Conservation (phyloP, 1,140 invertebrate genomes). For the Camponotus vicinus region DNA sequence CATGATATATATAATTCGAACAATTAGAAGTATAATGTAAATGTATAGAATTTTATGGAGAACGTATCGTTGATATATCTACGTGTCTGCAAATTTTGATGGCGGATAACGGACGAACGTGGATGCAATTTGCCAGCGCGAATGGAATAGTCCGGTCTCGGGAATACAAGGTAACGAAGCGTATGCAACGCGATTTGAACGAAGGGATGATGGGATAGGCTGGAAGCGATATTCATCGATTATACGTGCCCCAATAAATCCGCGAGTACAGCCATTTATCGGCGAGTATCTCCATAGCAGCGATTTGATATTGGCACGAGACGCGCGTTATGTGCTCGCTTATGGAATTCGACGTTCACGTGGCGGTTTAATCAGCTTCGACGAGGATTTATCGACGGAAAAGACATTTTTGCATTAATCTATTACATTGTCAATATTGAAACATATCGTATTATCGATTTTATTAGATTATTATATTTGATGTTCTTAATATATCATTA, state of each 20-base stretch:
- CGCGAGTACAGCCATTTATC: conserved; percentile 58
- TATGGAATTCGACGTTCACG: conserved; percentile 38
- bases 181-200: conserved; percentile 62
- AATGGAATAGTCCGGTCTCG: conserved; percentile 56
- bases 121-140: conserved; percentile 10
- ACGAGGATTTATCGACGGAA: conserved; percentile 12
- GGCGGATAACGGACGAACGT: neutral
- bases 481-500: neutral
- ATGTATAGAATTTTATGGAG: neutral
- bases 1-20: neutral
- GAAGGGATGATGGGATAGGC: conserved; percentile 64
- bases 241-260: conserved; percentile 65
- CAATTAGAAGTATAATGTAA: neutral
- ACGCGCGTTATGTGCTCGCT: neutral
- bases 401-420: conserved; percentile 33
- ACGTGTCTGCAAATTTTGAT: neutral
- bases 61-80: neutral
- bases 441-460: neutral
- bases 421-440: conserved; percentile 22
- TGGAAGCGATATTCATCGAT: conserved; percentile 68
- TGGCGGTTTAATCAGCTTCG: conserved; percentile 32
- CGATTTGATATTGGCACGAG: conserved; percentile 56
- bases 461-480: neutral
- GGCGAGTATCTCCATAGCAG: conserved; percentile 31
- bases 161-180: conserved; percentile 62